Evolutionary conservation across 1,140 invertebrate genomes (phyloP).

Genomic region (Heterodera schachtii): DNA sequence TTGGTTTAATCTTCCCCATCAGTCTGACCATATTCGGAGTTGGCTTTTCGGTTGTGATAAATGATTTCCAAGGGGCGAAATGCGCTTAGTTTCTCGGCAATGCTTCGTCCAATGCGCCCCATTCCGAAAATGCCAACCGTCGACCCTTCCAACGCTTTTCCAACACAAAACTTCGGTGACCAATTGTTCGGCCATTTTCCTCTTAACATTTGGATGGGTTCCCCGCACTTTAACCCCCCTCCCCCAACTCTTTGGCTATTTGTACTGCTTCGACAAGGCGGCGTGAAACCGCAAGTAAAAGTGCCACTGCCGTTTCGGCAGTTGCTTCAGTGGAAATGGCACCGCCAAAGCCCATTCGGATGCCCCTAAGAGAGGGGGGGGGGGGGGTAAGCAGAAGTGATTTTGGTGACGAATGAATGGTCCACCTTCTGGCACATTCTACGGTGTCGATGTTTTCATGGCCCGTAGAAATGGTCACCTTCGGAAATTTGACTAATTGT

Average conservation of each 20-base stretch:
- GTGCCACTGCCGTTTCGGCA: conserved; percentile 81
- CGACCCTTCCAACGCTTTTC: conserved; percentile 77
- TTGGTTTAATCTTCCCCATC: not conserved
- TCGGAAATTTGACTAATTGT: not conserved
- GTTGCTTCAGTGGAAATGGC: conserved; percentile 86
- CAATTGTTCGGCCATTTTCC: conserved; percentile 78
- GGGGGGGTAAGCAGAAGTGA: not conserved
- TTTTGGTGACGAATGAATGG: too few species aligned
- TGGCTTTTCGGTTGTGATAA: conserved; percentile 37
- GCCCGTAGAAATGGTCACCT: conserved; percentile 37
- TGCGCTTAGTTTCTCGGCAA: conserved; percentile 18
- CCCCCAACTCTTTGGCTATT: conserved; percentile 71
- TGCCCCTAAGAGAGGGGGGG: conserved; percentile 45
- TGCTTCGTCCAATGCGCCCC: conserved; percentile 67
- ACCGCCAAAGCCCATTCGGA: conserved; percentile 79
- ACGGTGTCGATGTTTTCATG: conserved; percentile 34
- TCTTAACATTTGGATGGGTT: conserved; percentile 67
- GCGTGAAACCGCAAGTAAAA: conserved; percentile 79
- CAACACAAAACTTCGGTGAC: conserved; percentile 85
- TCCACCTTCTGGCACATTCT: conserved; percentile 31
- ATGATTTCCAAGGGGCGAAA: conserved; percentile 35
- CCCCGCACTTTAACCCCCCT: too few species aligned
- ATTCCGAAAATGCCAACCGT: conserved; percentile 78
- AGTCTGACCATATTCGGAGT: not conserved
- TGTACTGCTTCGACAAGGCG: conserved; percentile 79